phyloP scores from a whole-genome alignment of 2,888 invertebrate genomes.

The Platynereis dumerilii region DNA sequence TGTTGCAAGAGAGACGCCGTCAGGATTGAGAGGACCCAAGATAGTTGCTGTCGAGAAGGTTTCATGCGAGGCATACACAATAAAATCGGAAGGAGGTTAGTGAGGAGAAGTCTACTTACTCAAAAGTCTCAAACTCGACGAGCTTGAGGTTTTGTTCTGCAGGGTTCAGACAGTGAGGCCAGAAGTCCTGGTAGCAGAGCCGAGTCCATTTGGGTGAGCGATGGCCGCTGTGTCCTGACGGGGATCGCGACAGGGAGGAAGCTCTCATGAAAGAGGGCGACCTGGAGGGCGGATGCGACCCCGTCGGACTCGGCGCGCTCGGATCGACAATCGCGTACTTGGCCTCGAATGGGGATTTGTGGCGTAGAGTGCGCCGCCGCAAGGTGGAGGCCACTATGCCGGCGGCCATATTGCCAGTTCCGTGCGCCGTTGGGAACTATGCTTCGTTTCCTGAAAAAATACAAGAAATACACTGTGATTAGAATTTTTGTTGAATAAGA shows the following conservation, averaged over 20 bases:
- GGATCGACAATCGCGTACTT: conserved; percentile 30
- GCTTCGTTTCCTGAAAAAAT: conserved; percentile 3
- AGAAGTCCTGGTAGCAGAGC: conserved; percentile 39
- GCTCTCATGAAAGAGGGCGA: conserved; percentile 30
- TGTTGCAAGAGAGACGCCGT: too few species aligned
- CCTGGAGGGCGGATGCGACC: conserved; percentile 34
- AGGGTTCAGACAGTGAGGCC: conserved; percentile 38
- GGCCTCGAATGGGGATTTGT: conserved; percentile 35
- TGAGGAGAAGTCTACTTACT: conserved; percentile 31
- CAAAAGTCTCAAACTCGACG: conserved; percentile 36
- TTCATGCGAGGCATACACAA: too few species aligned
- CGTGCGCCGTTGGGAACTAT: background rate
- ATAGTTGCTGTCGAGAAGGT: too few species aligned
- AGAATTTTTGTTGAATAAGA: too few species aligned
- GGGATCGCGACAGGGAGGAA: conserved; percentile 21
- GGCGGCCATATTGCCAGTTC: conserved; percentile 29
- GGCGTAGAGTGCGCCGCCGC: conserved; percentile 39
- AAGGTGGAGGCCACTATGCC: conserved; percentile 42
- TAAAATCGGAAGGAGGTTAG: too few species aligned
- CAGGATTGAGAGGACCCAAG: too few species aligned
- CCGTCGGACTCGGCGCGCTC: conserved; percentile 36
- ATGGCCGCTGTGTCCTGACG: conserved; percentile 21
- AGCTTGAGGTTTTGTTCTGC: conserved; percentile 27
- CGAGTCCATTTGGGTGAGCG: conserved; percentile 22
- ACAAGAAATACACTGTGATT: background rate